Conservation (phyloP, 1,140 invertebrate genomes). For the Trypoxylus dichotomus region DNA sequence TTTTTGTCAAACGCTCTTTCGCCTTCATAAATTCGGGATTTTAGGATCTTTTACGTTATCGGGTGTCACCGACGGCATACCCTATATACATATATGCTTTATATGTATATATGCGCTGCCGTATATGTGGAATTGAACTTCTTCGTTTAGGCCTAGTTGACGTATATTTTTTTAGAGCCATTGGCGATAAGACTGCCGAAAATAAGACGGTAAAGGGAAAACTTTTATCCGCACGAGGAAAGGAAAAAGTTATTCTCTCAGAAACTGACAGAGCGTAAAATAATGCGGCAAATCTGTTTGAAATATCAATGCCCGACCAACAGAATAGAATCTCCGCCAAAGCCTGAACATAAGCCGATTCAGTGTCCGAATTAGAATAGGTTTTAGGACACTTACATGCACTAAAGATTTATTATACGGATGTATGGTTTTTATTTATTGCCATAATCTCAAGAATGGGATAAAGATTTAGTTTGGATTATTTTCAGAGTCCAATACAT, state of each 20-base stretch:
- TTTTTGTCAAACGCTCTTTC: constrained; percentile 19
- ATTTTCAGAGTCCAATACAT: neutral
- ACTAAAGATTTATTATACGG: neutral
- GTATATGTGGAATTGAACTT: neutral
- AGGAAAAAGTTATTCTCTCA: constrained; percentile 15
- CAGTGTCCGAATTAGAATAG: constrained; percentile 22
- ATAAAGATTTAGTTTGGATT: too few species aligned
- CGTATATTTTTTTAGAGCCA: constrained; percentile 10
- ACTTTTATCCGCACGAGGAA: constrained; percentile 1
- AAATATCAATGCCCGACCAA: constrained; percentile 11
- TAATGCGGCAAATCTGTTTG: constrained; percentile 23
- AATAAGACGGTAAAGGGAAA: constrained; percentile 2
- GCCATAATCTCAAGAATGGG: too few species aligned
- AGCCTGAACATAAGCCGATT: constrained; percentile 12
- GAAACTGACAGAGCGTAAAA: constrained; percentile 21
- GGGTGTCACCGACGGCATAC: neutral
- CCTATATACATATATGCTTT: neutral
- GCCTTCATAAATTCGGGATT: constrained; percentile 22
- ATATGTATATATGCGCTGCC: neutral
- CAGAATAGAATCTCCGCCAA: constrained; percentile 4
- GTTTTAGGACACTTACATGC: neutral
- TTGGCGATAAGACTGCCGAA: neutral
- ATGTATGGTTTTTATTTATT: neutral
- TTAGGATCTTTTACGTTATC: constrained; percentile 20
- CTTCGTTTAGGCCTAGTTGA: constrained; percentile 1